Evolutionary conservation across 2,888 invertebrate species (phyloP).

Genomic region (Athetis lepigone): DNA sequence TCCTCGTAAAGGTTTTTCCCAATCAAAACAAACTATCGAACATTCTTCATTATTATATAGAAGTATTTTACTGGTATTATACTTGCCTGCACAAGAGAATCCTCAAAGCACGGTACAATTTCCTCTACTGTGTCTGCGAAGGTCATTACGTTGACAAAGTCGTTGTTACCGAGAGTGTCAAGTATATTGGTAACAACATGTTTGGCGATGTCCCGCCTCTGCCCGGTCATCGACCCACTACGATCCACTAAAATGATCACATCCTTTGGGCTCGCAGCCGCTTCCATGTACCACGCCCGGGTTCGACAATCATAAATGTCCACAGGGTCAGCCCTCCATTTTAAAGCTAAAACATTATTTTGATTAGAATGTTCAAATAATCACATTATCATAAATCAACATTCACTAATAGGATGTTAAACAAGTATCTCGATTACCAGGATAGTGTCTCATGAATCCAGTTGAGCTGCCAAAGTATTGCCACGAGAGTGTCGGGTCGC

Average conservation of each 20-base stretch:
- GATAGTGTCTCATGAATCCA: conserved; percentile 99
- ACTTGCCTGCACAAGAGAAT: conserved; percentile 96
- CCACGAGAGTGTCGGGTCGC: conserved; percentile 97
- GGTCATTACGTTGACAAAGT: conserved; percentile 98
- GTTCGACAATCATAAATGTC: conserved; percentile 99
- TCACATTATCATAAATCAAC: conserved; percentile 3
- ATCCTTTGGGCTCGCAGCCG: conserved; percentile 99
- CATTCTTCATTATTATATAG: too few relatives aligned
- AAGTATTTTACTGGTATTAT: background rate
- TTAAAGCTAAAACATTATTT: conserved; percentile 90
- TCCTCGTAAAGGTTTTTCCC: too few relatives aligned
- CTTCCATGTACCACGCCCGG: conserved; percentile 99
- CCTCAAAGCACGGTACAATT: conserved; percentile 97
- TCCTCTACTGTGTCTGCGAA: conserved; percentile 96
- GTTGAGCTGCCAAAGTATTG: conserved; percentile 99
- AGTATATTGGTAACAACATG: conserved; percentile 97
- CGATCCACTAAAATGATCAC: conserved; percentile 95
- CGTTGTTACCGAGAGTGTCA: conserved; percentile 99
- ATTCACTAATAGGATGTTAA: background rate
- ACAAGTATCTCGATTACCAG: conserved; percentile 90
- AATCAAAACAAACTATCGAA: too few relatives aligned
- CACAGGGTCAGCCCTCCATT: conserved; percentile 94
- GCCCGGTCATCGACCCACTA: conserved; percentile 98
- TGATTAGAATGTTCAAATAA: background rate
- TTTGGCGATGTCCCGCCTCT: conserved; percentile 96